phyloP scores from a whole-genome alignment of 2,113 vertebrate species.

The Malurus melanocephalus region DNA sequence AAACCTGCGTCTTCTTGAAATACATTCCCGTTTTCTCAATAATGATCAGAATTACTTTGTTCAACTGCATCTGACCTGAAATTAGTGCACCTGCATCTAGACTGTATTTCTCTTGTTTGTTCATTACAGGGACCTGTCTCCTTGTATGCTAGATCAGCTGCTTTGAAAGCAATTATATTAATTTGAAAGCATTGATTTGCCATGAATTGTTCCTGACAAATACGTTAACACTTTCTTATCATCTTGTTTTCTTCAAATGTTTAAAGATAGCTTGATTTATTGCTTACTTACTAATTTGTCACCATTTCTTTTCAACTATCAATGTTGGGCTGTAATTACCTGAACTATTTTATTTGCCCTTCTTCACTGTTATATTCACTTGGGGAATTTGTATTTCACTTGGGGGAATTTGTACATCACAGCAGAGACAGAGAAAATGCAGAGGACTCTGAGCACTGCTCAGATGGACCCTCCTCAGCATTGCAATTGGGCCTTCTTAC shows the following conservation, averaged over 20 bases:
- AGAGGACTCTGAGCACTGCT: not conserved
- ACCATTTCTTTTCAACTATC: not conserved
- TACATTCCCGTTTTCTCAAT: not conserved
- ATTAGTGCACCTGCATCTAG: not conserved
- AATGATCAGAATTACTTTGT: not conserved
- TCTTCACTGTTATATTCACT: not conserved
- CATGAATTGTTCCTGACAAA: not conserved
- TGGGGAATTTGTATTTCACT: too few relatives aligned
- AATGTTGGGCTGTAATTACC: not conserved
- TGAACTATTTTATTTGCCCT: not conserved
- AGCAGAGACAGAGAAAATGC: not conserved
- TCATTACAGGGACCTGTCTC: not conserved
- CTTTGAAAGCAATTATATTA: conserved; percentile 23
- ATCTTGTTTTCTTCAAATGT: conserved; percentile 14
- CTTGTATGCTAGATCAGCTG: not conserved
- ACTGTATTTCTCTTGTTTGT: not conserved
- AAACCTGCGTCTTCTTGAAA: not conserved
- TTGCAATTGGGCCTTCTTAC: not conserved
- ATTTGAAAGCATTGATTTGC: conserved; percentile 30
- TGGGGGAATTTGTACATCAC: not conserved
- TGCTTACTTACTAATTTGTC: conserved; percentile 6
- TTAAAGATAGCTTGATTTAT: conserved; percentile 18
- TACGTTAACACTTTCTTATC: not conserved
- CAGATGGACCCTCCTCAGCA: not conserved
- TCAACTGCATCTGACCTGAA: not conserved